Conservation (phyloP, 2,888 invertebrate genomes). For the Boloria euphrosyne region DNA sequence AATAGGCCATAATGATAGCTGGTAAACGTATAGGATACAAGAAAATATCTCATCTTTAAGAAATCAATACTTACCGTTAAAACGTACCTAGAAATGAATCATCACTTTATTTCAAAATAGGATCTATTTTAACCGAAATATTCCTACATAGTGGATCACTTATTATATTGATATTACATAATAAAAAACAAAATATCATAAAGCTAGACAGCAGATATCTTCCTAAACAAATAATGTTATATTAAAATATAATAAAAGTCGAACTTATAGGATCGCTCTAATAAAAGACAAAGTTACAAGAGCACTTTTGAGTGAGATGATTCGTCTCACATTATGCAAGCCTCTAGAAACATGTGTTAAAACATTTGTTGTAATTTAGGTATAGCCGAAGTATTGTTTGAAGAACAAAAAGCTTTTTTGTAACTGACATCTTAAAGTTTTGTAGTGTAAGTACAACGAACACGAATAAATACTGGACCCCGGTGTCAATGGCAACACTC, state of each 20-base stretch:
- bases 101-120: no score
- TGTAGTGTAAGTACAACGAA: no score
- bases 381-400: constrained; percentile 6
- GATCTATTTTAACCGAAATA: no score
- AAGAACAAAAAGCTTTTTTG: constrained; percentile 20
- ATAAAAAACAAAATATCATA: no score
- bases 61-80: no score
- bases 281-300: constrained; percentile 15
- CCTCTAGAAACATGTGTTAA: constrained; percentile 21
- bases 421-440: not conserved
- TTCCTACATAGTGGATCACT: no score
- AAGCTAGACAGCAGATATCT: not conserved
- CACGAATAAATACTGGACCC: not conserved
- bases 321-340: constrained; percentile 25
- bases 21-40: no score
- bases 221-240: not conserved
- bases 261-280: constrained; percentile 12
- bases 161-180: no score
- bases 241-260: not conserved
- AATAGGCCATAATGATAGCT: no score
- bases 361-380: constrained; percentile 19
- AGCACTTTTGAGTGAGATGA: constrained; percentile 9
- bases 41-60: no score
- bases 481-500: no score
- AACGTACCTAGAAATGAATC: no score